Conservation (phyloP, 2,113 vertebrate species). For the Stegostoma tigrinum region DNA sequence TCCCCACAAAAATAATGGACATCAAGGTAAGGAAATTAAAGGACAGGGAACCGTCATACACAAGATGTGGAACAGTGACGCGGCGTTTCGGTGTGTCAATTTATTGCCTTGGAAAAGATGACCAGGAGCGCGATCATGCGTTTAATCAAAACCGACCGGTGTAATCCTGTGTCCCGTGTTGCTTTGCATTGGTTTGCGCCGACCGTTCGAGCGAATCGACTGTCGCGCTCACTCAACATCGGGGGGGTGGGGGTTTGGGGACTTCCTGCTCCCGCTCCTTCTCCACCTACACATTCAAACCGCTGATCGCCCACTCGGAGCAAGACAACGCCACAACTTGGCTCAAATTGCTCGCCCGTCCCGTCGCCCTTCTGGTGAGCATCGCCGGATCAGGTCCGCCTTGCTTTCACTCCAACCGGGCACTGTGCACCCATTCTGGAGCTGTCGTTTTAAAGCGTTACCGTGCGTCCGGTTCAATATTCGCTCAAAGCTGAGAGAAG, state of each 20-base stretch:
- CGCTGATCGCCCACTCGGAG: neutral
- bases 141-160: neutral
- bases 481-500: neutral
- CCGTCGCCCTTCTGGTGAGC: neutral
- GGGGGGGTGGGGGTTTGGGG: neutral
- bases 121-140: too few species aligned
- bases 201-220: too few species aligned
- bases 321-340: neutral
- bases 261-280: neutral
- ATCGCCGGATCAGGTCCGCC: too few species aligned
- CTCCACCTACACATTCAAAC: neutral
- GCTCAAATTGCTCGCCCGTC: neutral
- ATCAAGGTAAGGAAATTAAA: neutral
- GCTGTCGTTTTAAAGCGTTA: neutral
- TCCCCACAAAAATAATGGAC: too few species aligned
- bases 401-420: too few species aligned
- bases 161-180: too few species aligned
- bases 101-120: too few species aligned
- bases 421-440: too few species aligned
- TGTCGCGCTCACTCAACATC: neutral
- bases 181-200: too few species aligned
- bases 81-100: neutral
- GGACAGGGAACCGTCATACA: neutral
- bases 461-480: neutral
- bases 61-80: too few species aligned